A percentile compares a stretch with the other conserved stretches of the same genome.
These are phyloP conservation scores for Notarius lentiginosus DNA, from an alignment of 2,113 vertebrate species.

Conservation along the genomic window DNA sequence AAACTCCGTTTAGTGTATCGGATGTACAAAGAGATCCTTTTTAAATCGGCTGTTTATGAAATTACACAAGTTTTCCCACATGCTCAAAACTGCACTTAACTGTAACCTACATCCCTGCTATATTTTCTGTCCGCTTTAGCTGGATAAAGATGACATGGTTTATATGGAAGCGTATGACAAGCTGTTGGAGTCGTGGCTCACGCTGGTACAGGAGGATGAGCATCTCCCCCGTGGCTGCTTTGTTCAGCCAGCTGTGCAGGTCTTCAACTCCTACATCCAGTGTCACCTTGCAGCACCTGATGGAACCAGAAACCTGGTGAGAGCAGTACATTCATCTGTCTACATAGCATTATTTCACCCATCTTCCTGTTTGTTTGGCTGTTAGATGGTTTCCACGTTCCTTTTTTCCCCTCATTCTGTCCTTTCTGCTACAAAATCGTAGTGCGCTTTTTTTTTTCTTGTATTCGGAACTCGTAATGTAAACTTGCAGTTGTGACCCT, in stretches of 20 bases:
- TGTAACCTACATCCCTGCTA: not conserved
- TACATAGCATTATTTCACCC: not conserved
- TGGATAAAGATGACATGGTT: conserved; percentile 99
- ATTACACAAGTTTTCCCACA: not conserved
- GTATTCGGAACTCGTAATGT: not conserved
- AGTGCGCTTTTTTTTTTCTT: not conserved
- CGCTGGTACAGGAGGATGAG: conserved; percentile 93
- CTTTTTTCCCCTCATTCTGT: not conserved
- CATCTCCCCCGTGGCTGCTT: conserved; percentile 98
- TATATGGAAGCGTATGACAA: conserved; percentile 99
- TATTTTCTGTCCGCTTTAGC: conserved; percentile 66
- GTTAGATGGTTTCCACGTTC: not conserved
- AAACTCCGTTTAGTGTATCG: not conserved
- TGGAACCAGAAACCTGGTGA: conserved; percentile 98
- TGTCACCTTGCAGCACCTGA: conserved; percentile 96
- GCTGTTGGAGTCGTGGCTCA: conserved; percentile 95
- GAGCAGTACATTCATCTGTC: conserved; percentile 44
- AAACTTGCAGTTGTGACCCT: not conserved
- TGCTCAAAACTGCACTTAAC: not conserved
- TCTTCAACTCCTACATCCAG: conserved; percentile 99
- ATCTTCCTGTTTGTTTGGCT: not conserved
- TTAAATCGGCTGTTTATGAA: not conserved
- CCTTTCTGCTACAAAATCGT: not conserved
- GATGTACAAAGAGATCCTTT: not conserved
- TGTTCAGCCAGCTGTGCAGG: conserved; percentile 93